phyloP scores from a whole-genome alignment of 1,140 invertebrate genomes.

The Megalonaias nervosa region DNA sequence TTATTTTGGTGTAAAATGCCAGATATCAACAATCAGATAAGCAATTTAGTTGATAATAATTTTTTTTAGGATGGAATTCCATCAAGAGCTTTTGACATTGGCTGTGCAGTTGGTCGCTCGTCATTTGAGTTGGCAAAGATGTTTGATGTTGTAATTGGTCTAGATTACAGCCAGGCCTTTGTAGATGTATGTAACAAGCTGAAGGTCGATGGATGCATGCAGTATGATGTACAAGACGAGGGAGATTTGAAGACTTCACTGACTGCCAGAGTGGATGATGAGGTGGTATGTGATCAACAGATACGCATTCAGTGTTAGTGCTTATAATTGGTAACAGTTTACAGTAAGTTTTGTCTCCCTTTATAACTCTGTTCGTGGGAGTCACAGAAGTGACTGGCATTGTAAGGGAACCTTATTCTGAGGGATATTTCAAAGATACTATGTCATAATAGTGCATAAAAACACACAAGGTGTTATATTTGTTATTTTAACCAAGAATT shows the following conservation, averaged over 20 bases:
- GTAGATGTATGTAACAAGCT: constrained; percentile 66
- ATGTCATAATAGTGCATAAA: too few relatives aligned
- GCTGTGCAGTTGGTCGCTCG: constrained; percentile 70
- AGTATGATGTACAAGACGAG: constrained; percentile 59
- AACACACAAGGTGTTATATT: too few relatives aligned
- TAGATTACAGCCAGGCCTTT: constrained; percentile 70
- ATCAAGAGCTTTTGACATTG: constrained; percentile 66
- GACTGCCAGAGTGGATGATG: constrained; percentile 44
- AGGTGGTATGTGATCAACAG: constrained; percentile 48
- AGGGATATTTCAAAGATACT: too few relatives aligned
- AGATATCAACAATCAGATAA: neutral
- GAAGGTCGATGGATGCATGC: constrained; percentile 49
- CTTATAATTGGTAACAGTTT: too few relatives aligned
- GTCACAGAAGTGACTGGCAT: too few relatives aligned
- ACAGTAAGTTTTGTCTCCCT: too few relatives aligned
- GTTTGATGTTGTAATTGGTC: constrained; percentile 67
- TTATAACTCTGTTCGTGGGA: too few relatives aligned
- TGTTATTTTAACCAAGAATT: too few relatives aligned
- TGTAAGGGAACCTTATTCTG: too few relatives aligned
- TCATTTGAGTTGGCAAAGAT: constrained; percentile 66
- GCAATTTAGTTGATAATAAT: constrained; percentile 6
- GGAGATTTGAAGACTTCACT: constrained; percentile 55
- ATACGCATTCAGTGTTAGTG: too few relatives aligned
- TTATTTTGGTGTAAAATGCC: neutral
- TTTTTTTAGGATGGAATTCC: constrained; percentile 47